phyloP scores from a whole-genome alignment of 1,140 invertebrate genomes.

The Propsilocerus akamusi region DNA sequence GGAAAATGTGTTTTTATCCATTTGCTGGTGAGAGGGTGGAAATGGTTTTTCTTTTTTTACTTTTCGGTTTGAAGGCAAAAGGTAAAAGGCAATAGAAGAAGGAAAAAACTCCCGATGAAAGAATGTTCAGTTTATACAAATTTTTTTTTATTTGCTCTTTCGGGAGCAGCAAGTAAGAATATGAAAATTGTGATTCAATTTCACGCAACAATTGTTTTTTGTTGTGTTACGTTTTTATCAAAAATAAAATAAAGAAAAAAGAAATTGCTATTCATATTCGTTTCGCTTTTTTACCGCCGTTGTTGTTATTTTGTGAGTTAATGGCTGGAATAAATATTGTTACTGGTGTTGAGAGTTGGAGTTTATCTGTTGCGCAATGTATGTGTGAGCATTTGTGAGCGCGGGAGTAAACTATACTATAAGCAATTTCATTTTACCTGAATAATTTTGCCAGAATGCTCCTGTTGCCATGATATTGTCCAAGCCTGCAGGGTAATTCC shows the following conservation, averaged over 20 bases:
- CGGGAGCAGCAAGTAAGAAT: not conserved
- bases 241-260: no score
- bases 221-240: not conserved
- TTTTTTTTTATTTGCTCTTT: not conserved
- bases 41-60: not conserved
- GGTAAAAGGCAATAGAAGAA: no score
- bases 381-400: not conserved
- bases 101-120: no score
- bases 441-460: constrained; percentile 77
- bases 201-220: constrained; percentile 4
- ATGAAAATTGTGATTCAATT: constrained; percentile 3
- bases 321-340: not conserved
- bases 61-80: no score
- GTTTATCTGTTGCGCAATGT: no score
- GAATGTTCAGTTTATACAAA: no score
- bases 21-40: not conserved
- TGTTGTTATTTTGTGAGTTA: not conserved
- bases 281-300: no score
- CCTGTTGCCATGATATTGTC: constrained; percentile 54
- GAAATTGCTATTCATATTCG: no score
- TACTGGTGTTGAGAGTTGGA: no score
- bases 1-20: not conserved
- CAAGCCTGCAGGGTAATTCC: constrained; percentile 53
- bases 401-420: not conserved
- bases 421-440: constrained; percentile 36